Evolutionary conservation across 2,888 invertebrate genomes (phyloP).

Genomic region (Orthosia incerta): DNA sequence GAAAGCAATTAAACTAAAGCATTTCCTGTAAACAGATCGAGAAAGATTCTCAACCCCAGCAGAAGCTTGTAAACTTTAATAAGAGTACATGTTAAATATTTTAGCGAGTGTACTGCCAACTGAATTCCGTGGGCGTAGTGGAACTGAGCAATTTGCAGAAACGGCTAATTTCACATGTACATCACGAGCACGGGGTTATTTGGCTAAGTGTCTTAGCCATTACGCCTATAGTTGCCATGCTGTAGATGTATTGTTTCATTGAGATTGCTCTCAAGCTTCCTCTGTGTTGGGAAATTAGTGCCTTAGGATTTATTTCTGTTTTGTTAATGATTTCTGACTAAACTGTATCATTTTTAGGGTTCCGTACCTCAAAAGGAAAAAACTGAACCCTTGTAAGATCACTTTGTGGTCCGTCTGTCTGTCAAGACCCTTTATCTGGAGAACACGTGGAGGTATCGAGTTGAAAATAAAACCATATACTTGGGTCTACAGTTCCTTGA

Average conservation of each 20-base stretch:
- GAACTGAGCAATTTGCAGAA: slow-evolving; percentile 71
- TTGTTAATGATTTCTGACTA: background rate
- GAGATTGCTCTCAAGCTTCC: background rate
- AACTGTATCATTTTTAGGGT: background rate
- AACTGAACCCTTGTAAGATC: no score
- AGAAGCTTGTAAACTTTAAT: slow-evolving; percentile 59
- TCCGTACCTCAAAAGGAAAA: no score
- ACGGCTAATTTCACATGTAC: slow-evolving; percentile 68
- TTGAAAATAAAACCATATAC: no score
- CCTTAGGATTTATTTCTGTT: background rate
- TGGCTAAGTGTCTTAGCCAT: slow-evolving; percentile 50
- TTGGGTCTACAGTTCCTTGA: no score
- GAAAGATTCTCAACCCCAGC: slow-evolving; percentile 38
- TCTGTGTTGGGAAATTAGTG: background rate
- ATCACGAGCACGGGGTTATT: slow-evolving; percentile 56
- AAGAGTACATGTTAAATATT: slow-evolving; percentile 70
- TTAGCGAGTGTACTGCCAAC: slow-evolving; percentile 57
- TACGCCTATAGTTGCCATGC: slow-evolving; percentile 29
- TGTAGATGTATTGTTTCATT: slow-evolving; percentile 40
- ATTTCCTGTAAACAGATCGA: slow-evolving; percentile 10
- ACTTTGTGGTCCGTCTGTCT: no score
- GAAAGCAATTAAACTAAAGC: slow-evolving; percentile 22
- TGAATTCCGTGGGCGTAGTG: slow-evolving; percentile 48
- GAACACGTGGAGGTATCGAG: no score
- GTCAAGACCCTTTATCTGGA: no score